phyloP scores from a whole-genome alignment of 2,888 invertebrate species.

The Tinea trinotella region DNA sequence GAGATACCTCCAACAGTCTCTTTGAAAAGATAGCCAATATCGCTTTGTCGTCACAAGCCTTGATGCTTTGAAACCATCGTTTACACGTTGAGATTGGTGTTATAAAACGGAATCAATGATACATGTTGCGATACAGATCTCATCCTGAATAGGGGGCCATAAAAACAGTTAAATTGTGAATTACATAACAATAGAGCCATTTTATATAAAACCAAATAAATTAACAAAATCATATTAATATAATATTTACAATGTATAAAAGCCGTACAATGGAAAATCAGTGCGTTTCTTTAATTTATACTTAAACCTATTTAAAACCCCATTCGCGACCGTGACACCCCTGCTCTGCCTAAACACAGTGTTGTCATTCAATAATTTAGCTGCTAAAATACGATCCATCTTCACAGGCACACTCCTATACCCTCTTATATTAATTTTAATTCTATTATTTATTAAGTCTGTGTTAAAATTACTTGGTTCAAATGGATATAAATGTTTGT shows the following conservation, averaged over 20 bases:
- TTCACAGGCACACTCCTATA: slow-evolving; percentile 20
- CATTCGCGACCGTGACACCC: slow-evolving; percentile 41
- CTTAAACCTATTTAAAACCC: slow-evolving; percentile 55
- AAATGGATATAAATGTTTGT: no score
- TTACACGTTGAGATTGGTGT: no score
- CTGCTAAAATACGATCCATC: not conserved
- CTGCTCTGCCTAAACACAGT: slow-evolving; percentile 23
- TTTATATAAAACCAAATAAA: not conserved
- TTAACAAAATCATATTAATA: not conserved
- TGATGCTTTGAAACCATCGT: no score
- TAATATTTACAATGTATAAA: slow-evolving; percentile 40
- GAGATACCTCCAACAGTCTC: no score
- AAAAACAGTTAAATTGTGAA: no score
- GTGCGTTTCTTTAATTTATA: slow-evolving; percentile 44
- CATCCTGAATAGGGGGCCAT: no score
- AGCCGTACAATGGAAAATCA: slow-evolving; percentile 53
- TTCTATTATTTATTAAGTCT: slow-evolving; percentile 13
- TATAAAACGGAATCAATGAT: no score
- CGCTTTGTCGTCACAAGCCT: no score
- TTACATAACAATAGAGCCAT: not conserved
- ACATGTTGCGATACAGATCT: no score
- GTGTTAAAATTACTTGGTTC: slow-evolving; percentile 39
- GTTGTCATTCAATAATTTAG: slow-evolving; percentile 18
- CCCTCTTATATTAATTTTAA: slow-evolving; percentile 18
- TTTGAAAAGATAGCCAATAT: no score